Conservation (phyloP, 1,140 invertebrate genomes). For the Drosophila paulistorum region DNA sequence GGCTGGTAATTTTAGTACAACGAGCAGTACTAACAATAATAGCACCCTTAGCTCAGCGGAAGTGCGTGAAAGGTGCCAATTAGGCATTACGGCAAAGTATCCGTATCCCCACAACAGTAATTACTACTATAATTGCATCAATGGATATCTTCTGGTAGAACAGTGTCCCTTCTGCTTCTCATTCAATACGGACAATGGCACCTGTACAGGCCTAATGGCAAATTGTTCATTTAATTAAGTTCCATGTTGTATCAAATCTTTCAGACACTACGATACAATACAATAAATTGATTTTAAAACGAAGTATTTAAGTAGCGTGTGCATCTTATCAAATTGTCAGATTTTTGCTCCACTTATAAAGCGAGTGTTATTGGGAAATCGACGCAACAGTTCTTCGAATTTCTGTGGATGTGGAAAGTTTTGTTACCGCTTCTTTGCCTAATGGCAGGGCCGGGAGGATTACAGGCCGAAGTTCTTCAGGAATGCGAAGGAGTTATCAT, state of each 20-base stretch:
- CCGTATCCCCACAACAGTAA: conserved; percentile 74
- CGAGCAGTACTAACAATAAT: neutral
- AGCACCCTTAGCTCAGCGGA: conserved; percentile 28
- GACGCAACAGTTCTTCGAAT: conserved; percentile 37
- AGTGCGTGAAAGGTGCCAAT: conserved; percentile 44
- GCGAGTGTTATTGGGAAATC: conserved; percentile 15
- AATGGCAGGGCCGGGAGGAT: conserved; percentile 9
- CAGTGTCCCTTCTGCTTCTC: conserved; percentile 67
- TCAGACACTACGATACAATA: conserved; percentile 38
- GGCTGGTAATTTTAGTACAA: neutral
- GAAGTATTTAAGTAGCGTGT: conserved; percentile 40
- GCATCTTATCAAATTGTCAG: neutral
- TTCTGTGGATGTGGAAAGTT: conserved; percentile 64
- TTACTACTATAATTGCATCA: conserved; percentile 68
- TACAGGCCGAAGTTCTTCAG: conserved; percentile 46
- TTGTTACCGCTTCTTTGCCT: conserved; percentile 48
- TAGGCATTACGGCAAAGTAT: conserved; percentile 56
- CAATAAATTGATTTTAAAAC: conserved; percentile 61
- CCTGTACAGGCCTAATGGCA: conserved; percentile 38
- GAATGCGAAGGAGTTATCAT: conserved; percentile 72
- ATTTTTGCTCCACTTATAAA: conserved; percentile 49
- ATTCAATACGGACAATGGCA: conserved; percentile 35
- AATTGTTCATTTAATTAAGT: conserved; percentile 54
- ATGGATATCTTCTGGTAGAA: conserved; percentile 67
- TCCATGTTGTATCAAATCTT: conserved; percentile 39